phyloP scores from a whole-genome alignment of 1,140 invertebrate genomes.

The Drosophila bocki region DNA sequence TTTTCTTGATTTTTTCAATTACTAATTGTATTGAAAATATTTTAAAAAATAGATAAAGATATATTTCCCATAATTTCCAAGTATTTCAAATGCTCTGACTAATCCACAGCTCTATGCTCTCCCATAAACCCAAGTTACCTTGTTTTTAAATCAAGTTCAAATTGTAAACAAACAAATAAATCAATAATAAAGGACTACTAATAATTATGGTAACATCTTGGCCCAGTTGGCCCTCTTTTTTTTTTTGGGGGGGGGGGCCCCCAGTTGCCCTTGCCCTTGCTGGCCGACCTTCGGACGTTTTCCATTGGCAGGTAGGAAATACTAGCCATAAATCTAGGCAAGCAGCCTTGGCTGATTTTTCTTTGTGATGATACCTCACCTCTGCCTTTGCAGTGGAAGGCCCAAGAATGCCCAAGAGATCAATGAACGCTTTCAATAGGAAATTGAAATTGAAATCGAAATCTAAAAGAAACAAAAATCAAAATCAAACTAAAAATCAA shows the following conservation, averaged over 20 bases:
- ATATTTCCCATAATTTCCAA: too few species aligned
- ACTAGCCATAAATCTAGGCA: constrained; percentile 10
- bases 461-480: constrained; percentile 30
- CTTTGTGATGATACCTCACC: constrained; percentile 16
- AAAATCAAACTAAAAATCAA: neutral
- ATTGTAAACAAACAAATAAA: neutral
- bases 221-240: constrained; percentile 2
- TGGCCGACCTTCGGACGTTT: constrained; percentile 14
- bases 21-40: too few species aligned
- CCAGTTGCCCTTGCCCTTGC: constrained; percentile 8
- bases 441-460: constrained; percentile 74
- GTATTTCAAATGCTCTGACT: too few species aligned
- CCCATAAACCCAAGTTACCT: neutral
- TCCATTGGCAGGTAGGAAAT: constrained; percentile 33
- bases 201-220: neutral
- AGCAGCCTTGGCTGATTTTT: constrained; percentile 50
- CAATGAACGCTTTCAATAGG: constrained; percentile 78
- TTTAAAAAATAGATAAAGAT: too few species aligned
- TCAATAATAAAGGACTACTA: neutral
- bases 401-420: constrained; percentile 51
- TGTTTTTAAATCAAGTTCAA: neutral
- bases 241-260: neutral
- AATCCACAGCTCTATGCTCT: neutral
- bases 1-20: too few species aligned
- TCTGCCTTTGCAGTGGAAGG: neutral